phyloP scores from a whole-genome alignment of 1,140 invertebrate genomes.

The Drosophila mauritiana region DNA sequence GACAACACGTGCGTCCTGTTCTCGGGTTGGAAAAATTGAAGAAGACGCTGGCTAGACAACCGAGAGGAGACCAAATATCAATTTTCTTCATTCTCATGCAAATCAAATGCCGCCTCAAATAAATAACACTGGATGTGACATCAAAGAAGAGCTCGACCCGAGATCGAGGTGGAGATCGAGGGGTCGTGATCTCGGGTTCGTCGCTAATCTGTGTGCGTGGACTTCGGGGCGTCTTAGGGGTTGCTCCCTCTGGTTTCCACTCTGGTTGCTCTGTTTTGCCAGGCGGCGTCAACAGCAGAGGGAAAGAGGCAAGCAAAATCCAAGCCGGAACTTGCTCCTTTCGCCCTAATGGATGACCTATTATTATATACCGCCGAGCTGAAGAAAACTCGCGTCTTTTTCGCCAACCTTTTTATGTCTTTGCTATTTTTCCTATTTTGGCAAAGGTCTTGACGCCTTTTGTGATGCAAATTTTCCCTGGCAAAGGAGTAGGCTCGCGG shows the following conservation, averaged over 20 bases:
- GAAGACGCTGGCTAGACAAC: slow-evolving; percentile 70
- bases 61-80: slow-evolving; percentile 75
- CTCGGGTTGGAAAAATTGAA: slow-evolving; percentile 18
- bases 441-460: slow-evolving; percentile 44
- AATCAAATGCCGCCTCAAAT: slow-evolving; percentile 80
- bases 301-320: slow-evolving; percentile 5
- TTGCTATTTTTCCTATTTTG: slow-evolving; percentile 34
- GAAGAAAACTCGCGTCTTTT: slow-evolving; percentile 65
- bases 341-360: slow-evolving; percentile 76
- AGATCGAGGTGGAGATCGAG: slow-evolving; percentile 46
- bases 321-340: slow-evolving; percentile 53
- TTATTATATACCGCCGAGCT: slow-evolving; percentile 52
- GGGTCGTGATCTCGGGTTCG: slow-evolving; percentile 43
- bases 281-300: slow-evolving; percentile 66
- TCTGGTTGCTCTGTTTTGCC: slow-evolving; percentile 59
- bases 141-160: slow-evolving; percentile 46
- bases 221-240: slow-evolving; percentile 56
- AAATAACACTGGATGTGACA: slow-evolving; percentile 79
- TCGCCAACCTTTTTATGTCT: slow-evolving; percentile 50
- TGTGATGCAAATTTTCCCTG: slow-evolving; percentile 71
- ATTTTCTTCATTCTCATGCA: slow-evolving; percentile 82
- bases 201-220: slow-evolving; percentile 50
- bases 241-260: slow-evolving; percentile 40
- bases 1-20: slow-evolving; percentile 69
- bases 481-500: slow-evolving; percentile 49